These are phyloP conservation scores for Mellilla xanthometata DNA, from an alignment of 2,888 invertebrate genomes.

Conservation along the genomic window DNA sequence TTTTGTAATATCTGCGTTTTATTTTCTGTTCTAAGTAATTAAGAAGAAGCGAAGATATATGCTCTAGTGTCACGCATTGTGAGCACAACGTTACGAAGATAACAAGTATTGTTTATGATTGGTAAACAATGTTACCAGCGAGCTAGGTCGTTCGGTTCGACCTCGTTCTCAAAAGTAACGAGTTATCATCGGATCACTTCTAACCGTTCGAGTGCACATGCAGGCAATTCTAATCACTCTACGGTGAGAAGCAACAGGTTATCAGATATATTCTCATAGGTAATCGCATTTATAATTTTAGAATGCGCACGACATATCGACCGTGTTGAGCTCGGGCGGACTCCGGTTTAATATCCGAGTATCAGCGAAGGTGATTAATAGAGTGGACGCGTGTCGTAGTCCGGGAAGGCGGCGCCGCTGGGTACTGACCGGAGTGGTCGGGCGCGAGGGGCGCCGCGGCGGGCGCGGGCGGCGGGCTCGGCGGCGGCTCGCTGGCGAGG, in stretches of 20 bases:
- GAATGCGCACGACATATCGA: conserved; percentile 27
- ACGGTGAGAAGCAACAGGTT: conserved; percentile 19
- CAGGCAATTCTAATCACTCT: not conserved
- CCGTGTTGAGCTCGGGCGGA: conserved; percentile 2
- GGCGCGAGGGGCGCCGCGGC: conserved; percentile 54
- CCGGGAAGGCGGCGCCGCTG: conserved; percentile 11
- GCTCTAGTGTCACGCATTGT: too few relatives aligned
- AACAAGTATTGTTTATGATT: conserved; percentile 24
- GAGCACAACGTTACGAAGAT: not conserved
- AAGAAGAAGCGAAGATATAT: too few relatives aligned
- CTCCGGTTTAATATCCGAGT: conserved; percentile 5
- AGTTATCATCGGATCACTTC: not conserved
- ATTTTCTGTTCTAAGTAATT: too few relatives aligned
- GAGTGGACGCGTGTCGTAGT: conserved; percentile 11
- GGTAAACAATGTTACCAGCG: too few relatives aligned
- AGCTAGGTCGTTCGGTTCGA: conserved; percentile 1
- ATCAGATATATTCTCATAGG: conserved; percentile 22
- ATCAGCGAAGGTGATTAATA: conserved; percentile 19
- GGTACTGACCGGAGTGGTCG: conserved; percentile 67
- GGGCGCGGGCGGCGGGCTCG: conserved; percentile 37
- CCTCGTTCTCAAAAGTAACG: conserved; percentile 1
- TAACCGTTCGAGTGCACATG: conserved; percentile 6
- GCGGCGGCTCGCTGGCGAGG: conserved; percentile 64
- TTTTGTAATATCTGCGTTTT: too few relatives aligned
- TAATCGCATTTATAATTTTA: conserved; percentile 33